Evolutionary conservation across 2,113 vertebrate species (phyloP).

Genomic region (Isichthys henryi): DNA sequence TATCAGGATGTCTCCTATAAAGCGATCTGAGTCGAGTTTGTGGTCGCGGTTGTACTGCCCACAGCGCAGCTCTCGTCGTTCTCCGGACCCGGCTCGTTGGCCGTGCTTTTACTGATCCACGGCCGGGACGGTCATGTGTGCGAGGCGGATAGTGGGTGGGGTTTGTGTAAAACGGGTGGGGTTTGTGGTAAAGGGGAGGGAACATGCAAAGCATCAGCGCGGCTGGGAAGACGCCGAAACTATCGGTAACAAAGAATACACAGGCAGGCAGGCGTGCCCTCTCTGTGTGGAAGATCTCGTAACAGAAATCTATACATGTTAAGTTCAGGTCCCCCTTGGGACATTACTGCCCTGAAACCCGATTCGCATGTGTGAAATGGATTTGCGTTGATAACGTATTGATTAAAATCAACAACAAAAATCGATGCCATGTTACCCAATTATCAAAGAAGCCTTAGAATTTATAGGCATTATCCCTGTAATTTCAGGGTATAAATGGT

Average conservation of each 20-base stretch:
- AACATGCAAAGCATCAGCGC: neutral
- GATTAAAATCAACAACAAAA: neutral
- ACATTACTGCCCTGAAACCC: neutral
- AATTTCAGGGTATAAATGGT: neutral
- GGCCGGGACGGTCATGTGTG: neutral
- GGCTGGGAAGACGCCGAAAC: neutral
- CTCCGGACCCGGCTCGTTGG: conserved; percentile 35
- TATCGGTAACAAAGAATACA: neutral
- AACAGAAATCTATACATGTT: neutral
- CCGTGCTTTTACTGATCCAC: conserved; percentile 49
- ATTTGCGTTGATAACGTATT: neutral
- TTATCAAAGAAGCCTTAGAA: neutral
- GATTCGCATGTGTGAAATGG: neutral
- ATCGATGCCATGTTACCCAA: neutral
- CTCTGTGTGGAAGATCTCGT: neutral
- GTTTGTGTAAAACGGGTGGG: neutral
- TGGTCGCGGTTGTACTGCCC: neutral
- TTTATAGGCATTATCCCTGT: neutral
- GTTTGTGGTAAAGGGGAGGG: neutral
- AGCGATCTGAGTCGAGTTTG: neutral
- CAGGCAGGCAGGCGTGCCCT: neutral
- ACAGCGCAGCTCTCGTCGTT: conserved; percentile 23
- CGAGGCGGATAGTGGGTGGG: neutral
- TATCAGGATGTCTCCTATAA: neutral
- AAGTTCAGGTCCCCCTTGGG: neutral